These are phyloP conservation scores for Drosophila takahashii DNA, from an alignment of 1,140 invertebrate species.

Conservation along the genomic window DNA sequence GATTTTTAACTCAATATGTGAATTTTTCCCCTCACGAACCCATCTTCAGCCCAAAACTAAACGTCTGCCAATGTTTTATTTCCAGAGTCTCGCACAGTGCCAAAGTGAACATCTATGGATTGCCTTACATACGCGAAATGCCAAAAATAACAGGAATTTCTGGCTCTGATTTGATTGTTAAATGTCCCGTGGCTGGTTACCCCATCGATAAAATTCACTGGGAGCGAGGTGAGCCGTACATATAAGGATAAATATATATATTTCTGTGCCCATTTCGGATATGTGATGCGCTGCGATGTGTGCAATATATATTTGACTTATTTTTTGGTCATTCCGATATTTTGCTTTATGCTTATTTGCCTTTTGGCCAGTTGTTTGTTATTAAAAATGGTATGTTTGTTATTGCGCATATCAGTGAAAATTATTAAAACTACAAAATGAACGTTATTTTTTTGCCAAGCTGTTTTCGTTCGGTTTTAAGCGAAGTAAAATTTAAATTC, in stretches of 20 bases:
- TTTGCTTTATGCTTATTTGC: constrained; percentile 47
- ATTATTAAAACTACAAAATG: constrained; percentile 72
- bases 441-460: constrained; percentile 22
- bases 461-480: constrained; percentile 26
- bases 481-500: constrained; percentile 53
- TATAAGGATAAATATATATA: constrained; percentile 13
- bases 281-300: constrained; percentile 4
- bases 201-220: constrained; percentile 95
- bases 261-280: constrained; percentile 6
- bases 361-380: constrained; percentile 71
- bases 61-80: constrained; percentile 29
- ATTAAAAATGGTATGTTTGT: constrained; percentile 73
- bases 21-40: neutral
- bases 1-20: too few relatives aligned
- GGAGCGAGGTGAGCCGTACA: constrained; percentile 90
- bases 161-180: constrained; percentile 93
- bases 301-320: constrained; percentile 31
- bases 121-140: constrained; percentile 95
- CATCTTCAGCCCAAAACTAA: constrained; percentile 6
- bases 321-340: constrained; percentile 32
- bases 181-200: constrained; percentile 97
- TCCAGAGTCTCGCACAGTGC: constrained; percentile 91
- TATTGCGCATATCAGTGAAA: constrained; percentile 75
- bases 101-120: constrained; percentile 95
- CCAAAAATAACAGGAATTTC: constrained; percentile 95